Percentiles rank a stretch among this genome's conserved stretches.
These are phyloP conservation scores for Blastomussa wellsi DNA, from an alignment of 92 coral and sea anemone species.

Conservation along the genomic window DNA sequence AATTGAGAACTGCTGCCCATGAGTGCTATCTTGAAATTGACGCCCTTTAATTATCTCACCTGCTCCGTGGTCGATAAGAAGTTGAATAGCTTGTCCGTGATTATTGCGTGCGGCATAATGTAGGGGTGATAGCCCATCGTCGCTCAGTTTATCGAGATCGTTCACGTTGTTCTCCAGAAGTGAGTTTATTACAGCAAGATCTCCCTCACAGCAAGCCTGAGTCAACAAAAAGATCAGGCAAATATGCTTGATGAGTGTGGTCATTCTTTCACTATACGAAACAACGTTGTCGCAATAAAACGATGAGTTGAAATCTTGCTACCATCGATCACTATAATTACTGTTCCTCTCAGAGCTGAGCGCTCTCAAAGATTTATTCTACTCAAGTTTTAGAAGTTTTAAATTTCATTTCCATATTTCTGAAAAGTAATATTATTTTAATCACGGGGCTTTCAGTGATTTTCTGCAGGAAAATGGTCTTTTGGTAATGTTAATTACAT, in stretches of 20 bases:
- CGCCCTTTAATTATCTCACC: constrained; percentile 37
- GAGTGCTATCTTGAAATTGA: neutral
- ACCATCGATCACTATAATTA: too few species aligned
- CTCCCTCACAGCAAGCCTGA: constrained; percentile 73
- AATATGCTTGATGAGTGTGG: too few species aligned
- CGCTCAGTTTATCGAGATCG: constrained; percentile 42
- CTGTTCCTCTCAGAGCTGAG: too few species aligned
- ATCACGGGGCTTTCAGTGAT: neutral
- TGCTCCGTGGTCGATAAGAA: constrained; percentile 67
- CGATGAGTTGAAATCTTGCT: too few species aligned
- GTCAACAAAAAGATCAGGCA: constrained; percentile 11
- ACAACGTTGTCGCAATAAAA: too few species aligned
- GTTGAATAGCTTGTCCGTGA: constrained; percentile 49
- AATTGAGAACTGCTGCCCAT: too few species aligned
- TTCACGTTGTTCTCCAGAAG: constrained; percentile 42
- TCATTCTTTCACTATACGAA: too few species aligned
- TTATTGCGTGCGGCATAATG: constrained; percentile 75
- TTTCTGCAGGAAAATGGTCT: neutral
- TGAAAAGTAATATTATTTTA: too few species aligned
- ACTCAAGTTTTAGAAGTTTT: too few species aligned
- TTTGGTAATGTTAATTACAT: neutral
- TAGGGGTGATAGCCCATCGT: constrained; percentile 61
- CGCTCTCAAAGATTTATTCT: too few species aligned
- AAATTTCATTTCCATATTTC: neutral
- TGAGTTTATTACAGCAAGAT: constrained; percentile 29